These are phyloP conservation scores for Caretta caretta DNA, from an alignment of 2,113 vertebrate species.

Conservation along the genomic window DNA sequence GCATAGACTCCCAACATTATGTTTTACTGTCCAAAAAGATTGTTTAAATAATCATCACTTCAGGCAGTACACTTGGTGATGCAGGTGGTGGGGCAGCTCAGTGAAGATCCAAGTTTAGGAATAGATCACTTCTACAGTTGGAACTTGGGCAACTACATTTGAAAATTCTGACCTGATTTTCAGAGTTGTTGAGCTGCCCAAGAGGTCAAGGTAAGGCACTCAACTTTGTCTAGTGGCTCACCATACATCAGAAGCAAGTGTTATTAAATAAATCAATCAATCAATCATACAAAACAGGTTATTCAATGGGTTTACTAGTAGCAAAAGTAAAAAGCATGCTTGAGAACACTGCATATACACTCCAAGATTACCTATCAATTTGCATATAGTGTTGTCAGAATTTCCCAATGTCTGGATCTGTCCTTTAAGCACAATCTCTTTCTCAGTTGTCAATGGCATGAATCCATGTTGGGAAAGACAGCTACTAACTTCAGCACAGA, in stretches of 20 bases:
- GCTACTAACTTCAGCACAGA: slow-evolving; percentile 88
- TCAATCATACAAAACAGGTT: neutral
- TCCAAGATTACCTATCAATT: slow-evolving; percentile 86
- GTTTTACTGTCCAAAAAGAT: neutral
- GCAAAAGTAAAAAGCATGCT: fast-evolving
- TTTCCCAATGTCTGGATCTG: slow-evolving; percentile 86
- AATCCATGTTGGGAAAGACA: slow-evolving; percentile 88
- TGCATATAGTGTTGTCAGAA: slow-evolving; percentile 86
- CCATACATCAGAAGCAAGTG: neutral
- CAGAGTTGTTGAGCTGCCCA: neutral
- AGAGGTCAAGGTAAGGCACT: neutral
- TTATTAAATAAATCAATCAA: neutral
- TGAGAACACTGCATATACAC: neutral
- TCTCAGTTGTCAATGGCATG: slow-evolving; percentile 79
- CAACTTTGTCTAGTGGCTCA: neutral
- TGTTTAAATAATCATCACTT: neutral
- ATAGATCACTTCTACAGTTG: neutral
- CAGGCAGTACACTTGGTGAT: neutral
- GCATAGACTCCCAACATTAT: neutral
- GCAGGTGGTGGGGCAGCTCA: neutral
- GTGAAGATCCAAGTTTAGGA: neutral
- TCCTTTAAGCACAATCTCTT: slow-evolving; percentile 85
- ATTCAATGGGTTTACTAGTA: neutral
- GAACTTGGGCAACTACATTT: neutral
- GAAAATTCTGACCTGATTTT: neutral